phyloP scores from a whole-genome alignment of 2,113 vertebrate genomes.

The Dasyprocta punctata region DNA sequence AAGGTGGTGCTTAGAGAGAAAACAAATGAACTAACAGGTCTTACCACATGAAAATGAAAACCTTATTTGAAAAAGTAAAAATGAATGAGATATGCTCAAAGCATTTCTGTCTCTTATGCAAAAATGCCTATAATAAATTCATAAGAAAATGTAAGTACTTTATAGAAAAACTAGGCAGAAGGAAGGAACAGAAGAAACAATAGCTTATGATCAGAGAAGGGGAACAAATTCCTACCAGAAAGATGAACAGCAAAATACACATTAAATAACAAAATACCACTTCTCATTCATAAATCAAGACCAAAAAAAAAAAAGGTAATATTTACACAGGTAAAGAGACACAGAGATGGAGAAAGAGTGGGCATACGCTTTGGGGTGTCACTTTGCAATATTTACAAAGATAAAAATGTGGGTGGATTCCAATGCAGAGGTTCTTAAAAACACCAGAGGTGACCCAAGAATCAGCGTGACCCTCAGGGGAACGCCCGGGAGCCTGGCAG shows the following conservation, averaged over 20 bases:
- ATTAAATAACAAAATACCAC: neutral
- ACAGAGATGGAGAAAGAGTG: neutral
- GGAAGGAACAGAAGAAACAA: neutral
- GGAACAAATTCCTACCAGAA: neutral
- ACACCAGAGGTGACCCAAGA: too few relatives aligned
- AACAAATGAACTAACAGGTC: conserved; percentile 6
- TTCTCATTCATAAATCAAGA: neutral
- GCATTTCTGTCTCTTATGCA: neutral
- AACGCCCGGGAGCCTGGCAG: too few relatives aligned
- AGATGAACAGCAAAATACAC: neutral
- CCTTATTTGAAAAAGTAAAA: conserved; percentile 32
- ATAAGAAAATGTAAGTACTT: neutral
- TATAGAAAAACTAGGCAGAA: neutral
- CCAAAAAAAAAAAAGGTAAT: neutral
- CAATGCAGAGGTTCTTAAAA: neutral
- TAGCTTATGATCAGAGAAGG: neutral
- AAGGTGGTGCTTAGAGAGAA: neutral
- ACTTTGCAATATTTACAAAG: neutral
- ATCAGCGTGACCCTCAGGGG: too few relatives aligned
- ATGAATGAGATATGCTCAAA: neutral
- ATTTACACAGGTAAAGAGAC: neutral
- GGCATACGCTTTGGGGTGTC: neutral
- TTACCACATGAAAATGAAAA: conserved; percentile 39
- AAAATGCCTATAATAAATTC: neutral
- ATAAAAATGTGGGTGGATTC: neutral